Base-by-base conservation (phyloP, 1,140 invertebrate genomes). In the Euura saliciscinereae region DNA sequence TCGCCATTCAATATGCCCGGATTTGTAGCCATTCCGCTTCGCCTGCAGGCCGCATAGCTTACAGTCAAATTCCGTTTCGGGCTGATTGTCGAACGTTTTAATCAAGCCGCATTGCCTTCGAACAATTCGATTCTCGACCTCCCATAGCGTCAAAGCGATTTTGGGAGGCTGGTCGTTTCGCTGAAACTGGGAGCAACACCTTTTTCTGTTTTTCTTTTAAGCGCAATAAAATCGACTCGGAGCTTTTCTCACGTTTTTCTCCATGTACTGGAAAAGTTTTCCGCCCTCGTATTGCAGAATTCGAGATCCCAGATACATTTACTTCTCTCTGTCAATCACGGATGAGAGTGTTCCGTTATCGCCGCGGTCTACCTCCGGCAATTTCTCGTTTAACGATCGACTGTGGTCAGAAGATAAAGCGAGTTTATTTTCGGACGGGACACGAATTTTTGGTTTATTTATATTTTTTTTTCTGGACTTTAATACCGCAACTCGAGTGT, bases 361-460 rank as follows among this genome's bases (percentile, higher is more conserved):
- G 13, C 51, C 51, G 8, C 51, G 51, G 3, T 59, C 2, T 3
- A 11, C 10, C 10, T n/a, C 13, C 8, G 51, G 10, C 51, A 59
- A 11, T 11, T 59, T 59, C 13, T n/a, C 51, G 10, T 59, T 59
- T 59, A 59, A 59, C 51, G 51, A n/a, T 59, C 51, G 13, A 6
- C 51, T 59, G 51, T 59, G 51, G 8, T n/a, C 51, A n/a, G 13
- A n/a, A 59, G 51, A 59, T 59, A 59, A 59, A 59, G 51, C 51
- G 8, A n/a, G 51, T n/a, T 59, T 59, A 59, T 59, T 59, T 59
- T 59, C 51, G 8, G 10, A 8, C 51, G 3, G 51, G 3, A 59
- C 6, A 28, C 51, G 13, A 59, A 59, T 11, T 59, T n/a, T 2
- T 59, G 8, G 10, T 3, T 59, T 59, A 59, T 59, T 5, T 59